phyloP scores from a whole-genome alignment of 2,888 invertebrate species.

The Helobdella robusta region DNA sequence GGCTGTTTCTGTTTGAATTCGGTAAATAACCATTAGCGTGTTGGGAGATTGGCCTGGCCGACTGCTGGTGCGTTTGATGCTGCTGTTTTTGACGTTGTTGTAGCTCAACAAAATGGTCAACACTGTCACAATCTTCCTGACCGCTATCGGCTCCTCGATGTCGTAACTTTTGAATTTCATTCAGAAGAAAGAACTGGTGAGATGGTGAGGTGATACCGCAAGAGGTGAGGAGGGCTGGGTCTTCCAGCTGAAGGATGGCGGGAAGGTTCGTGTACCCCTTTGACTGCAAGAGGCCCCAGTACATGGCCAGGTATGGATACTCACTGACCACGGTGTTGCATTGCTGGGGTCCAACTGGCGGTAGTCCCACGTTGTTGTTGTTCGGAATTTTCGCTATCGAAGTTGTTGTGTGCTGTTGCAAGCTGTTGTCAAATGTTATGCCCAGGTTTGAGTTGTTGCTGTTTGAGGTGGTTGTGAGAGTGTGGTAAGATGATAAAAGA shows the following conservation, averaged over 20 bases:
- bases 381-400: background rate
- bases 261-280: background rate
- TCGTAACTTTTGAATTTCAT: conserved; percentile 19
- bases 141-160: background rate
- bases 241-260: background rate
- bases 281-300: conserved; percentile 12
- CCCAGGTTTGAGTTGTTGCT: conserved; percentile 4
- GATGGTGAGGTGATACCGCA: conserved; percentile 14
- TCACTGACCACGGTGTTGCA: no score
- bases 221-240: conserved; percentile 5
- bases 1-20: background rate
- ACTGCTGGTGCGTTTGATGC: background rate
- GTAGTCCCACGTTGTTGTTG: background rate
- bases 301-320: conserved; percentile 22
- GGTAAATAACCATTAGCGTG: conserved; percentile 14
- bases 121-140: background rate
- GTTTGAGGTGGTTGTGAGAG: no score
- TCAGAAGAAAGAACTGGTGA: conserved; percentile 23
- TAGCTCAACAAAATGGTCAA: background rate
- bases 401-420: background rate
- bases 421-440: background rate
- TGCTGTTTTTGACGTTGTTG: background rate
- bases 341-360: background rate
- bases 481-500: no score
- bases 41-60: conserved; percentile 11